These are phyloP conservation scores for Lagodon rhomboides DNA, from an alignment of 2,797 vertebrate genomes.

Conservation along the genomic window DNA sequence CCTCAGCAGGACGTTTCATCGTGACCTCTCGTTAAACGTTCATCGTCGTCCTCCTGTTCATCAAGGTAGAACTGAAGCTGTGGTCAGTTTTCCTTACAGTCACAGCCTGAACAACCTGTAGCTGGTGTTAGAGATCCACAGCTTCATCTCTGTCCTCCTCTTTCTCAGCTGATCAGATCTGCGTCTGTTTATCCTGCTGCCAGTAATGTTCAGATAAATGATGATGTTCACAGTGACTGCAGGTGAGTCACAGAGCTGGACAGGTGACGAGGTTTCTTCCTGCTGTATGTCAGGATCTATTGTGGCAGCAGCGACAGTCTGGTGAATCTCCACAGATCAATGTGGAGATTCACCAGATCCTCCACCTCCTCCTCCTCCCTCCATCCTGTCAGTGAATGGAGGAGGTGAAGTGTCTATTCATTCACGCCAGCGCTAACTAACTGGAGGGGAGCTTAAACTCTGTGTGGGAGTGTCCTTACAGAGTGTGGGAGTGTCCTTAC, in stretches of 20 bases:
- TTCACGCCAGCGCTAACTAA: neutral
- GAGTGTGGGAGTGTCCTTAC: no score
- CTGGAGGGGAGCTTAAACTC: no score
- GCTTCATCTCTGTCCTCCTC: no score
- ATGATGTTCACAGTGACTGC: neutral
- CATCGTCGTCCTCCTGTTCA: no score
- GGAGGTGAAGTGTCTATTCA: slow-evolving; percentile 36
- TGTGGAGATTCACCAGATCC: slow-evolving; percentile 48
- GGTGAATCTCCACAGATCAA: slow-evolving; percentile 5
- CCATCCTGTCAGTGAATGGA: slow-evolving; percentile 43
- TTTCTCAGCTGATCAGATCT: no score
- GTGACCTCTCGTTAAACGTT: no score
- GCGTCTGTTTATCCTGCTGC: neutral
- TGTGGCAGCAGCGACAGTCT: slow-evolving; percentile 28
- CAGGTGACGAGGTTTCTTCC: neutral
- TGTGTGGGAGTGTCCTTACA: no score
- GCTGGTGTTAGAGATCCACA: no score
- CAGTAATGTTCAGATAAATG: neutral
- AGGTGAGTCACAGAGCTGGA: neutral
- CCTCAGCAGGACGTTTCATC: no score
- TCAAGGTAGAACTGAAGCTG: no score
- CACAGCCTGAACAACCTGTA: no score
- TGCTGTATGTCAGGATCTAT: neutral
- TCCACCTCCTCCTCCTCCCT: slow-evolving; percentile 34
- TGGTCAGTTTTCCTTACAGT: no score